These are phyloP conservation scores for Agrilus cyanescens DNA, from an alignment of 2,888 invertebrate genomes.

Conservation along the genomic window DNA sequence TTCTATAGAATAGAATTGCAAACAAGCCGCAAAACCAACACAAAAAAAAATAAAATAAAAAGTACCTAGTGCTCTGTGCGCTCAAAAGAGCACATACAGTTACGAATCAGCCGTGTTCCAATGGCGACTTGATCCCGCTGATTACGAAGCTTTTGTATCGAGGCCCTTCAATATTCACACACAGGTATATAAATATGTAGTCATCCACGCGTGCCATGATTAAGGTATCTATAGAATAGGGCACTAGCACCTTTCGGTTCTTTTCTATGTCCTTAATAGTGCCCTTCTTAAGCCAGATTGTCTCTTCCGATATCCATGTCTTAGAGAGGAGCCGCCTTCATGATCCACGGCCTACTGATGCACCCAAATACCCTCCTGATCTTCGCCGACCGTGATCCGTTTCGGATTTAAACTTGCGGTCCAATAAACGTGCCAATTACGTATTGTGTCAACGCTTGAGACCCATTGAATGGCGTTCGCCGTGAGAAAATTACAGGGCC, in stretches of 20 bases:
- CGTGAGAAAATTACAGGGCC: constrained; percentile 12
- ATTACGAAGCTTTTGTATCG: constrained; percentile 13
- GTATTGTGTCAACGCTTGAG: constrained; percentile 5
- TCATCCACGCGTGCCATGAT: constrained; percentile 18
- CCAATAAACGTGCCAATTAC: constrained; percentile 14
- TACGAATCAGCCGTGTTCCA: constrained; percentile 17
- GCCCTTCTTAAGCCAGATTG: constrained; percentile 16
- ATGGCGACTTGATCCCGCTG: constrained; percentile 15
- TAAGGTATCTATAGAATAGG: constrained; percentile 12
- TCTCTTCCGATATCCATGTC: constrained; percentile 15
- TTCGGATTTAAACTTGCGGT: constrained; percentile 18
- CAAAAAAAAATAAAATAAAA: constrained; percentile 17
- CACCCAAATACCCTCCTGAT: neutral
- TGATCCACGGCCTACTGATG: too few species aligned
- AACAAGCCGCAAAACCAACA: constrained; percentile 14
- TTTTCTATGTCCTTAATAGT: constrained; percentile 15
- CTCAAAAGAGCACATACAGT: constrained; percentile 12
- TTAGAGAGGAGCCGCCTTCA: constrained; percentile 13
- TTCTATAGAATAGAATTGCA: too few species aligned
- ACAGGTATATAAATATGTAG: constrained; percentile 12
- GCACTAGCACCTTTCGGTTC: constrained; percentile 10
- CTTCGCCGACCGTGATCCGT: constrained; percentile 13
- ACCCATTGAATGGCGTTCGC: constrained; percentile 6
- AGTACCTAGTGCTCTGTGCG: too few species aligned
- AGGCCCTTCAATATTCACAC: too few species aligned